These are phyloP conservation scores for Luperina nickerlii DNA, from an alignment of 2,888 invertebrate genomes.

Conservation along the genomic window DNA sequence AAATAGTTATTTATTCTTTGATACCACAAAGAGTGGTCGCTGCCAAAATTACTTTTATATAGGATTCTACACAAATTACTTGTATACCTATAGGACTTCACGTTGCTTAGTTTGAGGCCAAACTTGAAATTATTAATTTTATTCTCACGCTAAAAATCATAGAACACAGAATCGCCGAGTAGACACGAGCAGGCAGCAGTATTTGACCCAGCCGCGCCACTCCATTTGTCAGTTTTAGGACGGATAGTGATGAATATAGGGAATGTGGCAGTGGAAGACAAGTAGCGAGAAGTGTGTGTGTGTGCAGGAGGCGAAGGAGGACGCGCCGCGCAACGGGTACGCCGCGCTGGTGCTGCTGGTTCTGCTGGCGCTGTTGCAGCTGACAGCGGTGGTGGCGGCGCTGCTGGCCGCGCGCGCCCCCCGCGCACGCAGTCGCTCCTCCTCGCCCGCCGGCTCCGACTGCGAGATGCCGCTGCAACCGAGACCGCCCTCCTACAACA, in stretches of 20 bases:
- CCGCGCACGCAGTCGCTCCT: constrained; percentile 28
- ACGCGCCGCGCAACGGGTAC: constrained; percentile 77
- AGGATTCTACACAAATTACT: neutral
- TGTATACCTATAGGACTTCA: neutral
- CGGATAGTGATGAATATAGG: neutral
- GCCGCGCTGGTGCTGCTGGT: constrained; percentile 65
- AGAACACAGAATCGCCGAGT: neutral
- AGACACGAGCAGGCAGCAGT: neutral
- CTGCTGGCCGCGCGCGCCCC: constrained; percentile 61
- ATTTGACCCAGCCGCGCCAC: too few relatives aligned
- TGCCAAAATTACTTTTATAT: neutral
- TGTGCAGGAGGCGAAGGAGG: constrained; percentile 76
- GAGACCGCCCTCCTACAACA: constrained; percentile 47
- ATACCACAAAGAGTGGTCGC: neutral
- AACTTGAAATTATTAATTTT: neutral
- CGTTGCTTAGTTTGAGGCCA: neutral
- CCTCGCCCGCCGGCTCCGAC: constrained; percentile 25
- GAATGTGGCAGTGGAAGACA: neutral
- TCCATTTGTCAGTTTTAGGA: neutral
- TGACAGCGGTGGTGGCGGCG: constrained; percentile 66
- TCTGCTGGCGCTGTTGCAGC: constrained; percentile 73
- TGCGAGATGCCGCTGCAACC: constrained; percentile 47
- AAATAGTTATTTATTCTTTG: neutral
- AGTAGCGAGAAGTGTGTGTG: neutral
- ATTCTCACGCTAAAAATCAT: neutral